phyloP scores from a whole-genome alignment of 2,113 vertebrate species.

The Aphelocoma coerulescens region DNA sequence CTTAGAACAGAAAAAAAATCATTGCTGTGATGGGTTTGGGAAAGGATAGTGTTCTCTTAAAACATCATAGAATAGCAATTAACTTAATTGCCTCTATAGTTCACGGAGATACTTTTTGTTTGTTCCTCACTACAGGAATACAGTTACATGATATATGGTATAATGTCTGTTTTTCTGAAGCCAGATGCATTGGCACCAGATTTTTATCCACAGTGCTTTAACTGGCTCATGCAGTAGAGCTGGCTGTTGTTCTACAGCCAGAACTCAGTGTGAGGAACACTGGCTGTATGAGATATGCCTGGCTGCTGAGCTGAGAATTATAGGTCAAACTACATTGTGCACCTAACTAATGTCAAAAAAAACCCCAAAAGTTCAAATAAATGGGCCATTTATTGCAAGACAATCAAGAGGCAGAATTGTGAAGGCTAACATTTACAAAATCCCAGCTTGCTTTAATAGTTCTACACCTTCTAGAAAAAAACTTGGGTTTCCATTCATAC shows the following conservation, averaged over 20 bases:
- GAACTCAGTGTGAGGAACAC: not conserved
- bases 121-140: not conserved
- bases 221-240: not conserved
- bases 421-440: not conserved
- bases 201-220: not conserved
- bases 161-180: not conserved
- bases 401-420: not conserved
- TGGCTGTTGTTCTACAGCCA: not conserved
- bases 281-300: not conserved
- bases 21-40: not conserved
- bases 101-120: not conserved
- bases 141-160: not conserved
- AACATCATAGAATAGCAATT: not conserved
- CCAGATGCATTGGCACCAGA: not conserved
- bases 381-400: not conserved
- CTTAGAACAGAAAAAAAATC: not conserved
- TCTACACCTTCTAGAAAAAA: not conserved
- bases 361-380: not conserved
- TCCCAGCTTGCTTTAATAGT: not conserved
- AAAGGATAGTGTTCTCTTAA: not conserved
- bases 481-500: not conserved
- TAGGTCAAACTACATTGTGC: not conserved
- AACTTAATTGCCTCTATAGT: not conserved
- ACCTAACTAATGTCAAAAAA: not conserved
- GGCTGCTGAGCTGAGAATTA: not conserved